Evolutionary conservation across 30 jellyfish, hydroid and myxozoan genomes (phyloP).

Genomic region (Pseudorhiza aurosa): DNA sequence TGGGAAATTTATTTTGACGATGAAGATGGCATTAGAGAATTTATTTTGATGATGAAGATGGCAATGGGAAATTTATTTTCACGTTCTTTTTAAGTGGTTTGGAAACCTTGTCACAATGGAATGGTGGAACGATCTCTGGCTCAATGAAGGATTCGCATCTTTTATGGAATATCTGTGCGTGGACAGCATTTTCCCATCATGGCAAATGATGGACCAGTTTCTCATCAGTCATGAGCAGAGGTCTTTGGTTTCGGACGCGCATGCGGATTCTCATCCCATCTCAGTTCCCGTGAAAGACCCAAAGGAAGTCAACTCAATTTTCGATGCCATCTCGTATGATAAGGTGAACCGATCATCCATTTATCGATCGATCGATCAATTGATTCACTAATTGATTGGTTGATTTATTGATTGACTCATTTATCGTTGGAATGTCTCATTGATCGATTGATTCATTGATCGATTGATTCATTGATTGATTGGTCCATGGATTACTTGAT

Average conservation of each 20-base stretch:
- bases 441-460: too few species aligned
- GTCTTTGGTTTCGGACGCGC: constrained; percentile 75
- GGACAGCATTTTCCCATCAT: constrained; percentile 42
- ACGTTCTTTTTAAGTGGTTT: constrained; percentile 85
- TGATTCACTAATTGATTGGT: too few species aligned
- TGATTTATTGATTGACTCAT: too few species aligned
- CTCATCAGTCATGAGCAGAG: constrained; percentile 55
- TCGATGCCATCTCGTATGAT: constrained; percentile 88
- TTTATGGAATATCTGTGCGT: constrained; percentile 80
- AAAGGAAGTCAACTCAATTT: constrained; percentile 71
- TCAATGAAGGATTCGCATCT: constrained; percentile 92
- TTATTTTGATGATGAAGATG: too few species aligned
- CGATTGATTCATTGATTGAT: too few species aligned
- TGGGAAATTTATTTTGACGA: too few species aligned
- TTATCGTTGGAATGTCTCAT: too few species aligned
- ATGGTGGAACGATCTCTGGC: constrained; percentile 90
- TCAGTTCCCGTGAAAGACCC: constrained; percentile 90
- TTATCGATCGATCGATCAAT: too few species aligned
- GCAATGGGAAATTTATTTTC: too few species aligned
- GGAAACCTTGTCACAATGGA: constrained; percentile 92
- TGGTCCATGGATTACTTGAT: too few species aligned
- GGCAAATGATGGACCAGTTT: constrained; percentile 96
- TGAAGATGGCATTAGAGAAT: too few species aligned
- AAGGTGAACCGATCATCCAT: too few species aligned
- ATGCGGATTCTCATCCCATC: constrained; percentile 86